Conservation (phyloP, 2,797 vertebrate species). For the Phoxinus dragarum region DNA sequence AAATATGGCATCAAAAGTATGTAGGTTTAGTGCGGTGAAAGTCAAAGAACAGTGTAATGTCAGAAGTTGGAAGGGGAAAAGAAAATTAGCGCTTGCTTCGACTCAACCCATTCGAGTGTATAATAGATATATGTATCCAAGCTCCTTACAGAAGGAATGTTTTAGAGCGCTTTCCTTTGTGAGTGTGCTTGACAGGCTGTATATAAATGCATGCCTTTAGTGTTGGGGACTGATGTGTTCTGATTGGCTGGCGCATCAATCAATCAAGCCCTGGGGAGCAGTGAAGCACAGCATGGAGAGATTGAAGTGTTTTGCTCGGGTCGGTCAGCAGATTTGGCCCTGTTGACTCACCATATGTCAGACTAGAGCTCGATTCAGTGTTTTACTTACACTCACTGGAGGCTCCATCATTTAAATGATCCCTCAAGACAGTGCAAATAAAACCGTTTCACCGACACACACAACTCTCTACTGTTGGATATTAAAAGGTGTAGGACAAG, state of each 20-base stretch:
- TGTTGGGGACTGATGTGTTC: conserved; percentile 71
- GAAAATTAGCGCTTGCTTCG: not conserved
- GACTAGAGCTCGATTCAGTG: conserved; percentile 46
- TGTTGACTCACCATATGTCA: conserved; percentile 74
- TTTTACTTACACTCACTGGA: conserved; percentile 72
- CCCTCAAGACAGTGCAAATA: conserved; percentile 5
- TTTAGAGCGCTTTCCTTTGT: conserved; percentile 65
- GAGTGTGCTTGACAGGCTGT: conserved; percentile 71
- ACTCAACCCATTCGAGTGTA: not conserved
- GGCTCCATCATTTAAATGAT: conserved; percentile 36
- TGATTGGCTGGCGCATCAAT: conserved; percentile 78
- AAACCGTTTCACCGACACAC: not conserved
- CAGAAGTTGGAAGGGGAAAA: conserved; percentile 1
- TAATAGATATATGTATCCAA: conserved; percentile 27
- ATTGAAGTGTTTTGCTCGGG: conserved; percentile 80
- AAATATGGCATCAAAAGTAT: not conserved
- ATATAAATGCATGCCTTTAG: conserved; percentile 72
- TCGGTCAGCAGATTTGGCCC: conserved; percentile 68
- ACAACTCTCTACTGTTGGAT: not conserved
- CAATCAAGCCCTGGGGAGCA: conserved; percentile 72
- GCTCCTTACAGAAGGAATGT: conserved; percentile 17
- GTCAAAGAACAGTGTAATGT: not conserved
- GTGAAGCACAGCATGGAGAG: conserved; percentile 67
- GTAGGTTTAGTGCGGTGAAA: not conserved
- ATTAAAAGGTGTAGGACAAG: not conserved